These are phyloP conservation scores for Phalacrocorax aristotelis DNA, from an alignment of 2,113 vertebrate species.

Conservation along the genomic window DNA sequence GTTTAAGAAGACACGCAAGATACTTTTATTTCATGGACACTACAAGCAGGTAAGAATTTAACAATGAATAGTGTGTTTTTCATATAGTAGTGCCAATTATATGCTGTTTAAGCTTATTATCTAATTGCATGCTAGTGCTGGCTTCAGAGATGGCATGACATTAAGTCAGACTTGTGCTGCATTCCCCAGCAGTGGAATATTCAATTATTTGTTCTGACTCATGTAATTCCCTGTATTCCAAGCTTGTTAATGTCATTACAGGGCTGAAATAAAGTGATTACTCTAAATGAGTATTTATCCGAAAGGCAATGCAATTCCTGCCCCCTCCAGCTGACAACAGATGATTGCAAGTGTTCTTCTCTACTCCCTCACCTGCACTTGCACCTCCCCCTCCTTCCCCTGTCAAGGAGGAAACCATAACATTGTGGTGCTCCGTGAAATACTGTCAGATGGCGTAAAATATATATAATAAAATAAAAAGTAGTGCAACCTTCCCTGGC, in stretches of 20 bases:
- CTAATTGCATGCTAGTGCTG: slow-evolving; percentile 85
- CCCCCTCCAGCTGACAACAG: slow-evolving; percentile 69
- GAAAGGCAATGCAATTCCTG: slow-evolving; percentile 69
- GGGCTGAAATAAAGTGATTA: slow-evolving; percentile 89
- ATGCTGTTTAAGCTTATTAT: slow-evolving; percentile 94
- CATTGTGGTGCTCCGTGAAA: slow-evolving; percentile 74
- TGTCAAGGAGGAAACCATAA: slow-evolving; percentile 73
- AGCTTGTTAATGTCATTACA: slow-evolving; percentile 89
- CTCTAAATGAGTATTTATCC: slow-evolving; percentile 86
- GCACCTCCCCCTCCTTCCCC: slow-evolving; percentile 45
- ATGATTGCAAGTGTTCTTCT: slow-evolving; percentile 42
- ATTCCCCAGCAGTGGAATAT: slow-evolving; percentile 79
- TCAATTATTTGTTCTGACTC: slow-evolving; percentile 90
- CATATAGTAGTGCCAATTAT: slow-evolving; percentile 78
- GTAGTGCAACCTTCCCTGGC: slow-evolving; percentile 71
- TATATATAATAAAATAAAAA: slow-evolving; percentile 75
- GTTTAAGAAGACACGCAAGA: not conserved
- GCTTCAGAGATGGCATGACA: slow-evolving; percentile 78
- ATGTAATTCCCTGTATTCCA: slow-evolving; percentile 88
- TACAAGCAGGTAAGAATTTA: slow-evolving; percentile 66
- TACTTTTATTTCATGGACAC: slow-evolving; percentile 42
- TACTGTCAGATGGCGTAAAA: slow-evolving; percentile 81
- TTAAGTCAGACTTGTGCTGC: slow-evolving; percentile 76
- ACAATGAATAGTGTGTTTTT: slow-evolving; percentile 75
- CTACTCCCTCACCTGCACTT: slow-evolving; percentile 10